Evolutionary conservation across 2,888 invertebrate species (phyloP).

Genomic region (Lochmaea crataegi): DNA sequence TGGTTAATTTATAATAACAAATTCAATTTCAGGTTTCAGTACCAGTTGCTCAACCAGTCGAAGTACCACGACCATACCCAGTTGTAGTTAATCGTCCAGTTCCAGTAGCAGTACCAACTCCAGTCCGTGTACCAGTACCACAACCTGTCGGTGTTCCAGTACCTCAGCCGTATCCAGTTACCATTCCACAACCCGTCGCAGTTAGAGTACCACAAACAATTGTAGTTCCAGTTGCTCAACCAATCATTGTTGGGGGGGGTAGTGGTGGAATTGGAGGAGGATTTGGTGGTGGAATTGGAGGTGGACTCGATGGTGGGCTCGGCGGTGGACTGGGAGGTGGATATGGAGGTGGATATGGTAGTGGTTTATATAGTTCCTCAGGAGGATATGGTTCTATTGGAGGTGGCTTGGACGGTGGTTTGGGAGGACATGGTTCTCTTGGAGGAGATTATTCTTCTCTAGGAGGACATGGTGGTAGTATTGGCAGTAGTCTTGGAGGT

Average conservation of each 20-base stretch:
- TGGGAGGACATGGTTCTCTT: slow-evolving; percentile 36
- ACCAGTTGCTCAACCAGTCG: slow-evolving; percentile 52
- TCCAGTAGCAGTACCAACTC: slow-evolving; percentile 62
- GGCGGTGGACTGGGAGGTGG: slow-evolving; percentile 37
- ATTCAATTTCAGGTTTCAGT: slow-evolving; percentile 48
- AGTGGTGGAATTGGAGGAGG: slow-evolving; percentile 47
- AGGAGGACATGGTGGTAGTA: slow-evolving; percentile 34
- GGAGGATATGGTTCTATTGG: slow-evolving; percentile 40
- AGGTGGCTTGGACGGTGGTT: slow-evolving; percentile 9
- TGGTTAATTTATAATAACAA: background rate
- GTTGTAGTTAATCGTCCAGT: slow-evolving; percentile 55
- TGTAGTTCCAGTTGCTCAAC: slow-evolving; percentile 54
- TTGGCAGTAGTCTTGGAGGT: slow-evolving; percentile 11
- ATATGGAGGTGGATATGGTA: slow-evolving; percentile 42
- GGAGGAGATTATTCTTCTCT: slow-evolving; percentile 24
- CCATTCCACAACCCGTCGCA: slow-evolving; percentile 68
- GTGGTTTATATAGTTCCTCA: slow-evolving; percentile 29
- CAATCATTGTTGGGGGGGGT: slow-evolving; percentile 51
- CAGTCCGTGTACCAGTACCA: slow-evolving; percentile 65
- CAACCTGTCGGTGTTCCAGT: slow-evolving; percentile 66
- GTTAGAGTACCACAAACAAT: slow-evolving; percentile 57
- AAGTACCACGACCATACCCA: slow-evolving; percentile 51
- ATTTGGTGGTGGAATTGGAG: slow-evolving; percentile 44
- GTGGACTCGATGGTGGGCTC: slow-evolving; percentile 38
- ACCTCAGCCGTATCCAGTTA: slow-evolving; percentile 69